Evolutionary conservation across 2,888 invertebrate genomes (phyloP).

Genomic region (Flexamia atlantica): DNA sequence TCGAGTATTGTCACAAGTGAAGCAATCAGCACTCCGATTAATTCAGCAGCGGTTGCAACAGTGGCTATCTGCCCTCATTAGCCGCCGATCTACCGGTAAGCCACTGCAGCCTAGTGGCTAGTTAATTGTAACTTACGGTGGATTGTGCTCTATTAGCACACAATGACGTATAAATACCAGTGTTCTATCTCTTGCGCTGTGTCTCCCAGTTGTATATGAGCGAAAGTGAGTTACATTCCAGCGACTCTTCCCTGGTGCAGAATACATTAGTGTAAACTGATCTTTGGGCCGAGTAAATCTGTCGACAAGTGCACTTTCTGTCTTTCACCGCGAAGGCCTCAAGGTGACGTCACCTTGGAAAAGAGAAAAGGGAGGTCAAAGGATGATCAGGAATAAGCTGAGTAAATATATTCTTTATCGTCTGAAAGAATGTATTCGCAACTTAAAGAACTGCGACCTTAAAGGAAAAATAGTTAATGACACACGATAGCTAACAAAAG

Average conservation of each 20-base stretch:
- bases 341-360: not conserved
- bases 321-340: not conserved
- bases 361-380: not conserved
- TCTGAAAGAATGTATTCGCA: too few species aligned
- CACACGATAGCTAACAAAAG: too few species aligned
- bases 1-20: not conserved
- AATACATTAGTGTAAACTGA: constrained; percentile 5
- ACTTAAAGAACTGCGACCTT: too few species aligned
- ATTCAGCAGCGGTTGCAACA: not conserved
- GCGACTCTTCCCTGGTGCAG: not conserved
- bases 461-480: too few species aligned
- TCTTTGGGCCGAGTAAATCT: not conserved
- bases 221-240: constrained; percentile 12
- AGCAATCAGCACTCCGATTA: not conserved
- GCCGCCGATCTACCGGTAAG: not conserved
- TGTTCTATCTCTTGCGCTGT: not conserved
- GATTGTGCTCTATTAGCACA: constrained; percentile 37
- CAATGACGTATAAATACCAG: constrained; percentile 38
- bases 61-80: not conserved
- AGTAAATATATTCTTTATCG: too few species aligned
- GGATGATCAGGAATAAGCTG: too few species aligned
- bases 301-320: not conserved
- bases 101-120: constrained; percentile 14
- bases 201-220: constrained; percentile 2
- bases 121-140: constrained; percentile 47